Base-by-base conservation (phyloP, 2,888 invertebrate species). In the Eristalis tenax region DNA sequence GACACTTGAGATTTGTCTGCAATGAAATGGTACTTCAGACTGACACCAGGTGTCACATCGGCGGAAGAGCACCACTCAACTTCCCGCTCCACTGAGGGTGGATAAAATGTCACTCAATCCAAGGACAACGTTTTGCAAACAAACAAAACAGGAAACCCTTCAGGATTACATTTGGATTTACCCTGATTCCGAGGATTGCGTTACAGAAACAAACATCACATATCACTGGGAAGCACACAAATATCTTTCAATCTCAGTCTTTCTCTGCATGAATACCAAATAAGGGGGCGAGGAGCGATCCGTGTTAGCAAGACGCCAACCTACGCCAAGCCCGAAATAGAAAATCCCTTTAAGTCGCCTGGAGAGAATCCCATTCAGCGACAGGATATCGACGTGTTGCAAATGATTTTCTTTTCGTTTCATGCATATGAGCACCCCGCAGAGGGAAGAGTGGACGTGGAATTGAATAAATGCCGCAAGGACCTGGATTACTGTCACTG, bases 301-400 rank as follows among this genome's bases (percentile, higher is more conserved):
- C 28, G 18, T 32, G 69, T 56, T 68, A 18, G 26, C 38, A 18
- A 23, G 8, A 11, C 61, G 28, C 10, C 18, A 71, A 28, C 18
- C 40, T 40, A 61, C 38, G 43, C 5, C 23, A 43, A 26, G 13
- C 15, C 40, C 13, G 26, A 43, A 66, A 66, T 18, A 43, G 28
- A 43, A 43, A 26, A 63, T 73, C 40, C 43, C 22, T 43, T 43
- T 63, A 73, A 73, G 63, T 15, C 43, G 38, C 50, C 43, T n/a
- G 26, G 28, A 18, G 18, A 43, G 50, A 68, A n/a, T 23, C 32
- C 1, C 43, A 43, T 68, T 50, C 66, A 18, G 50, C 50, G 28
- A 26, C n/a, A 50, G 70, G 59, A 71, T 11, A 26, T 38, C 70
- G 59, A 26, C 26, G 35, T 70, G 15, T 38, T 26, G 38, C n/a